These are phyloP conservation scores for Vombatus ursinus DNA, from an alignment of 2,113 vertebrate genomes.

Conservation along the genomic window DNA sequence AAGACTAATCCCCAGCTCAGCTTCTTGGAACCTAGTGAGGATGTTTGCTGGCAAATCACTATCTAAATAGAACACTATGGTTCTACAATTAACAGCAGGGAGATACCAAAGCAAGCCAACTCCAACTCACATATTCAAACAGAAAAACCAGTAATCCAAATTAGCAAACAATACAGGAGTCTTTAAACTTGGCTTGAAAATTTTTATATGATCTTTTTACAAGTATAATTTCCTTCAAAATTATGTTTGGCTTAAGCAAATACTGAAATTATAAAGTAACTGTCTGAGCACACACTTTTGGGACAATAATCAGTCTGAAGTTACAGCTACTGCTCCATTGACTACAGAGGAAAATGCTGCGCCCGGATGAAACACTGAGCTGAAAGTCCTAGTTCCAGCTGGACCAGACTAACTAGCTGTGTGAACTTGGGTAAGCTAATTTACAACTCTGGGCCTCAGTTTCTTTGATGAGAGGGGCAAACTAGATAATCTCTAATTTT, in stretches of 20 bases:
- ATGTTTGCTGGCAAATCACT: background rate
- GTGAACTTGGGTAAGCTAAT: background rate
- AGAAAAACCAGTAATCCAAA: constrained; percentile 14
- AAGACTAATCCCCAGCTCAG: constrained; percentile 7
- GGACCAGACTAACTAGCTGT: background rate
- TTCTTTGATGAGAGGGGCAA: background rate
- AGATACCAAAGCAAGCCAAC: background rate
- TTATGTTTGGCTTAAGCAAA: constrained; percentile 44
- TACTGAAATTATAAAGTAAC: constrained; percentile 7
- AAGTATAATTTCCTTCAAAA: constrained; percentile 39
- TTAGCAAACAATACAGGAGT: constrained; percentile 21
- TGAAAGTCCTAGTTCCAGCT: background rate
- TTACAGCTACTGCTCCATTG: background rate
- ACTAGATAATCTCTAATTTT: background rate
- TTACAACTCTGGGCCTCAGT: background rate
- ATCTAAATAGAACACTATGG: constrained; percentile 26
- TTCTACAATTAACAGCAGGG: background rate
- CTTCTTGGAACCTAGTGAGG: constrained; percentile 26
- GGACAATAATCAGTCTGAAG: background rate
- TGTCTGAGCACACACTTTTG: background rate
- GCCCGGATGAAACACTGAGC: background rate
- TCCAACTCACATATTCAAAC: background rate
- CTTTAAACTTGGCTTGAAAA: constrained; percentile 46
- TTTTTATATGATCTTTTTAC: constrained; percentile 9
- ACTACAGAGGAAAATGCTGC: background rate